Evolutionary conservation across 2,797 vertebrate species (phyloP).

Genomic region (Huso huso): DNA sequence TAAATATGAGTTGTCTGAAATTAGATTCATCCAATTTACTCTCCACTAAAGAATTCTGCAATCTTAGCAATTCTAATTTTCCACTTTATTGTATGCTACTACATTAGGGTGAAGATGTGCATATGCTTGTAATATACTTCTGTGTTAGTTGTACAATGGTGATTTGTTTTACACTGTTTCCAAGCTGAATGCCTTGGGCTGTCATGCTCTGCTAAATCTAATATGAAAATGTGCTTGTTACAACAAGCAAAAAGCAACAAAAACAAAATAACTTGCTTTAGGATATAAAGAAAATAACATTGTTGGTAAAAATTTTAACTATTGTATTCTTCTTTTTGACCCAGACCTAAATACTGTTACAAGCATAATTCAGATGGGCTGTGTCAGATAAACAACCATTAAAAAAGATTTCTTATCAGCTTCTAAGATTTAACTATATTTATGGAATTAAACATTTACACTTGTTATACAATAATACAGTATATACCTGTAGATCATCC

Average conservation of each 20-base stretch:
- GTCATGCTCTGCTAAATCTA: not conserved
- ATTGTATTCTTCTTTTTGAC: too few species aligned
- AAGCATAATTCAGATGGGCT: too few species aligned
- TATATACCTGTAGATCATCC: too few species aligned
- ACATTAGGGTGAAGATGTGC: not conserved
- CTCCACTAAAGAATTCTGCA: not conserved
- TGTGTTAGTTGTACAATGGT: not conserved
- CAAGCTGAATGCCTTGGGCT: not conserved
- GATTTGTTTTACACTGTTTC: not conserved
- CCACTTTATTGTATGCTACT: constrained; percentile 9
- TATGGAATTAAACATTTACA: too few species aligned
- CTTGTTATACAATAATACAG: too few species aligned
- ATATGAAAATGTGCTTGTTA: not conserved
- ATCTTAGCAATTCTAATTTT: constrained; percentile 8
- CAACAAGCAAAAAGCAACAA: not conserved
- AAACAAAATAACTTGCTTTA: not conserved
- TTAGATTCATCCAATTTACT: constrained; percentile 5
- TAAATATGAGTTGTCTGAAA: constrained; percentile 1
- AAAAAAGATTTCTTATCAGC: too few species aligned
- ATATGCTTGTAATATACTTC: not conserved
- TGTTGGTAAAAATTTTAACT: not conserved
- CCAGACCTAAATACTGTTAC: too few species aligned
- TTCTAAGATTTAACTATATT: too few species aligned
- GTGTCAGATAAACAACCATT: too few species aligned
- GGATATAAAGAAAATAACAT: not conserved